Evolutionary conservation across 2,888 invertebrate genomes (phyloP).

Genomic region (Meandrusa payeni): DNA sequence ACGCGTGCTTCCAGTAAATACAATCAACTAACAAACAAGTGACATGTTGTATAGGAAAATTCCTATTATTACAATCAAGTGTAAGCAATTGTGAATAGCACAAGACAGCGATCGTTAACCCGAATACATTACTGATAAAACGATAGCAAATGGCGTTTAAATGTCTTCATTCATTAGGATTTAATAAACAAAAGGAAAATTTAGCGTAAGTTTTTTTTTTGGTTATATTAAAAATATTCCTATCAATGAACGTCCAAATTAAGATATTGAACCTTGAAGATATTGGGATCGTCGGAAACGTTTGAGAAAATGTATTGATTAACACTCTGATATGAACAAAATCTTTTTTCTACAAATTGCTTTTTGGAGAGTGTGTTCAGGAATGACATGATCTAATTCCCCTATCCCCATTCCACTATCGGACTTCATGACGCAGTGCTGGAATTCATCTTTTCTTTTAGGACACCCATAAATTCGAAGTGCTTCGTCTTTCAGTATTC

Average conservation of each 20-base stretch:
- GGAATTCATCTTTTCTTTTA: too few relatives aligned
- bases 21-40: conserved; percentile 44
- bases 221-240: conserved; percentile 49
- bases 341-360: too few relatives aligned
- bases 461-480: too few relatives aligned
- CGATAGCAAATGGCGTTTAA: conserved; percentile 66
- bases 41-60: conserved; percentile 69
- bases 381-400: too few relatives aligned
- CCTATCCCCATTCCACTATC: too few relatives aligned
- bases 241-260: conserved; percentile 11
- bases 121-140: conserved; percentile 50
- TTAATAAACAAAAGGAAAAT: conserved; percentile 66
- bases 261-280: conserved; percentile 6
- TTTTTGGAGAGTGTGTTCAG: too few relatives aligned
- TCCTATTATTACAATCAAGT: conserved; percentile 62
- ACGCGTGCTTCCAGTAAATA: conserved; percentile 43
- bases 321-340: too few relatives aligned
- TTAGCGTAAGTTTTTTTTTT: conserved; percentile 56
- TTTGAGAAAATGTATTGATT: too few relatives aligned
- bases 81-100: conserved; percentile 46
- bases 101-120: conserved; percentile 58
- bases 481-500: too few relatives aligned
- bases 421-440: too few relatives aligned
- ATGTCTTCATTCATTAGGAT: conserved; percentile 51
- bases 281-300: too few relatives aligned